Evolutionary conservation across 2,888 invertebrate species (phyloP).

Genomic region (Agriotes lineatus): DNA sequence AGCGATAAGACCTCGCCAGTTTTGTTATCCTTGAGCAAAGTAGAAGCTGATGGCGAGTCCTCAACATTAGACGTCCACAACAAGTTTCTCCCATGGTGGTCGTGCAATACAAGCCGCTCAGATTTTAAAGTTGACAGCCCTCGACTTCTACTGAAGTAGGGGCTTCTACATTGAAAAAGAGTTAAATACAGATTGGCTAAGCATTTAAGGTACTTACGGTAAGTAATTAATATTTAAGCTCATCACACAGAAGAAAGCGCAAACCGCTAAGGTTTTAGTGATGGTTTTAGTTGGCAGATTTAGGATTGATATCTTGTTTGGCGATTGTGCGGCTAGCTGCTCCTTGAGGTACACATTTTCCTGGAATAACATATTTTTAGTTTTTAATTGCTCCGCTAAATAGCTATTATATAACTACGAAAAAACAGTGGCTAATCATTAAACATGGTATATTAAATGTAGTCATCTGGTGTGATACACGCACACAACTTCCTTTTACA

Average conservation of each 20-base stretch:
- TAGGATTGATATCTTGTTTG: conserved; percentile 38
- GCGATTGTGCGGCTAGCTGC: conserved; percentile 59
- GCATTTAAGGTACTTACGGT: conserved; percentile 69
- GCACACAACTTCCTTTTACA: too few relatives aligned
- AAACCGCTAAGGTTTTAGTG: conserved; percentile 77
- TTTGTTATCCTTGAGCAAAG: conserved; percentile 48
- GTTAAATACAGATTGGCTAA: background rate
- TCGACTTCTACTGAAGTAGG: conserved; percentile 50
- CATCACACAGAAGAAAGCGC: conserved; percentile 85
- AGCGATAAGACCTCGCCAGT: conserved; percentile 53
- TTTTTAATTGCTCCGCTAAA: too few relatives aligned
- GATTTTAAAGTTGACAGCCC: conserved; percentile 45
- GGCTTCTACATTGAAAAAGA: conserved; percentile 50
- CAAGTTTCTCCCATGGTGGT: conserved; percentile 66
- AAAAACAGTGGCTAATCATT: conserved; percentile 27
- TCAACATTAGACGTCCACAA: conserved; percentile 64
- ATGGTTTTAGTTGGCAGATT: conserved; percentile 52
- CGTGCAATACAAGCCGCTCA: conserved; percentile 47
- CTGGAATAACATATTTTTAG: conserved; percentile 61
- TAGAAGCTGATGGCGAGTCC: conserved; percentile 29
- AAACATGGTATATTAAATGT: too few relatives aligned
- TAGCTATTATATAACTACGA: too few relatives aligned
- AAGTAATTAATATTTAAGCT: conserved; percentile 82
- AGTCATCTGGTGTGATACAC: too few relatives aligned
- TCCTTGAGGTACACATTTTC: conserved; percentile 73